Percentiles rank a stretch among this genome's conserved stretches.
Evolutionary conservation across 2,113 vertebrate species (phyloP).

Genomic region (Thermophis baileyi): DNA sequence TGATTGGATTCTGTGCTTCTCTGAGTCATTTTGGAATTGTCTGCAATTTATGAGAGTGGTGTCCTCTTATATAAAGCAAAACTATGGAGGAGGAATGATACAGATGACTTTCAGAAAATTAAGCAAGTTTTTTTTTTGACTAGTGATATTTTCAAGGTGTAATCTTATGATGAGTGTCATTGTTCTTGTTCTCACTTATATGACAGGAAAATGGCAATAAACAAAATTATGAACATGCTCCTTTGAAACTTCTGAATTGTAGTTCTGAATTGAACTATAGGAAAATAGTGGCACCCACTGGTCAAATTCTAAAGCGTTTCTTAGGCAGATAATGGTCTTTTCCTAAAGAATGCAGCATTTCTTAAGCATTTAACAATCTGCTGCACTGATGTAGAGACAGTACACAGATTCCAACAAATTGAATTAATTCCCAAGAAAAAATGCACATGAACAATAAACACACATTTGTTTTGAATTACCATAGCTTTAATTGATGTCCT

Average conservation of each 20-base stretch:
- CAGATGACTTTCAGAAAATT: neutral
- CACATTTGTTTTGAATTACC: neutral
- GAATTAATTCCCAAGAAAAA: neutral
- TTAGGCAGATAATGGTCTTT: neutral
- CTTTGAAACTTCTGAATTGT: neutral
- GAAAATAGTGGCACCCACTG: constrained; percentile 56
- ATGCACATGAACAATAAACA: neutral
- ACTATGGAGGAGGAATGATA: neutral
- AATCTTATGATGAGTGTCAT: neutral
- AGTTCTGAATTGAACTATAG: neutral
- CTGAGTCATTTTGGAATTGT: neutral
- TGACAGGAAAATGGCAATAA: neutral
- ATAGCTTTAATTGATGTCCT: neutral
- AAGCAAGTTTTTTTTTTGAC: neutral
- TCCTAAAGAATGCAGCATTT: neutral
- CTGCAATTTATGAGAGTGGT: neutral
- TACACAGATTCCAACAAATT: neutral
- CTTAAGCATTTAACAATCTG: neutral
- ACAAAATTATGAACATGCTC: neutral
- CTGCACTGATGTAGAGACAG: neutral
- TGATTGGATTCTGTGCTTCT: neutral
- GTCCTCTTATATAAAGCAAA: neutral
- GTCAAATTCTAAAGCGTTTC: neutral
- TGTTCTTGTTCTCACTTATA: neutral
- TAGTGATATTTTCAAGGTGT: neutral